These are phyloP conservation scores for Styela plicata DNA, from an alignment of 23 tunicate species.

Conservation along the genomic window DNA sequence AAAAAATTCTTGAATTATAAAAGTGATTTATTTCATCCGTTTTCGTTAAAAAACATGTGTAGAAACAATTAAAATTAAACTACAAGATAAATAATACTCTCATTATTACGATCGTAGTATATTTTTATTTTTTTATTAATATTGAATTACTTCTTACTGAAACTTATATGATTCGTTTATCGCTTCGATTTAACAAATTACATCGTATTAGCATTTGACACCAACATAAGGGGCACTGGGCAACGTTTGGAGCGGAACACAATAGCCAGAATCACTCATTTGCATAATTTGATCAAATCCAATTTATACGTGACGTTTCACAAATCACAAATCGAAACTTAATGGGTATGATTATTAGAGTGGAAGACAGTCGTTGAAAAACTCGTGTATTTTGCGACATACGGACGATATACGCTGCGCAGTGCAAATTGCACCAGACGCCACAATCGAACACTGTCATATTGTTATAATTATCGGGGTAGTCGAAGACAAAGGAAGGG, in stretches of 20 bases:
- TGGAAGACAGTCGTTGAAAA: background rate
- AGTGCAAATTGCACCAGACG: background rate
- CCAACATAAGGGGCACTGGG: background rate
- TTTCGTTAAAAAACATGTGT: too few species aligned
- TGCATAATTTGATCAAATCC: background rate
- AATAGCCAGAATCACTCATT: background rate
- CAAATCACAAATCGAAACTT: background rate
- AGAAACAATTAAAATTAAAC: too few species aligned
- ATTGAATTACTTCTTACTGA: too few species aligned
- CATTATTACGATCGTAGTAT: too few species aligned
- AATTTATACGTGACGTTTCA: background rate
- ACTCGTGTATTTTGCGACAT: background rate
- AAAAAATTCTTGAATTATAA: too few species aligned
- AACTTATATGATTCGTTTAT: too few species aligned
- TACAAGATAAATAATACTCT: too few species aligned
- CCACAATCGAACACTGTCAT: background rate
- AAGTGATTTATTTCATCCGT: too few species aligned
- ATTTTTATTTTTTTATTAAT: too few species aligned
- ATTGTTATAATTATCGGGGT: slow-evolving; percentile 10
- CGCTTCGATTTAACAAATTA: background rate
- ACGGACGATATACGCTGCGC: background rate
- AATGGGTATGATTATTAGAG: background rate
- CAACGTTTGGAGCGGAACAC: background rate
- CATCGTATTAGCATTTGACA: background rate
- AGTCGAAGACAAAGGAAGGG: slow-evolving; percentile 15